phyloP scores from a whole-genome alignment of 2,888 invertebrate genomes.

The Rutpela maculata region DNA sequence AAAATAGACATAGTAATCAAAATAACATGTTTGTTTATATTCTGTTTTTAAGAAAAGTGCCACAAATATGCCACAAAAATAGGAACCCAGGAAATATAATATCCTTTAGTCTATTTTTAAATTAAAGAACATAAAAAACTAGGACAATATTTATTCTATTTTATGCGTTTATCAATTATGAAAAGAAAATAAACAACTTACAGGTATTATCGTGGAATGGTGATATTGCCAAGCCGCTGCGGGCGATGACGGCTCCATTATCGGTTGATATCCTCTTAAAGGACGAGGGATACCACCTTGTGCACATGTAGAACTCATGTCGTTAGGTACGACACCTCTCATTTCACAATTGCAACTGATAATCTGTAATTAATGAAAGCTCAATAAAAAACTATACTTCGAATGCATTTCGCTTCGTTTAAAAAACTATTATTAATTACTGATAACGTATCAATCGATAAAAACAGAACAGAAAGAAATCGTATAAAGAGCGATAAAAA shows the following conservation, averaged over 20 bases:
- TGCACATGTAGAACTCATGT: constrained; percentile 66
- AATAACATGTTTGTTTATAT: constrained; percentile 61
- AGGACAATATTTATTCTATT: constrained; percentile 26
- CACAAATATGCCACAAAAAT: constrained; percentile 56
- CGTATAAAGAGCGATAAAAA: constrained; percentile 3
- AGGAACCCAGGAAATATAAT: constrained; percentile 49
- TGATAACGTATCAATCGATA: constrained; percentile 32
- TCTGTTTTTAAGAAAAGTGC: constrained; percentile 58
- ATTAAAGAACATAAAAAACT: constrained; percentile 36
- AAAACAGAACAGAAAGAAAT: background rate
- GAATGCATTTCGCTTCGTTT: constrained; percentile 4
- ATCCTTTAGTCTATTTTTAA: constrained; percentile 40
- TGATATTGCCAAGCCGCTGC: constrained; percentile 67
- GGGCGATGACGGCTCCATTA: constrained; percentile 67
- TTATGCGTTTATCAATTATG: constrained; percentile 8
- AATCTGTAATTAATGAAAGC: constrained; percentile 21
- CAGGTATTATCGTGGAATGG: constrained; percentile 57
- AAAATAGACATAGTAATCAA: constrained; percentile 63
- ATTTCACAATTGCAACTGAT: constrained; percentile 53
- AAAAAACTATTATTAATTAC: constrained; percentile 26
- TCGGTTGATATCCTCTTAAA: constrained; percentile 63
- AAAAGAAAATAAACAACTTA: constrained; percentile 56
- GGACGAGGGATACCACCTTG: constrained; percentile 62
- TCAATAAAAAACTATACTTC: background rate
- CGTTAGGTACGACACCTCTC: constrained; percentile 63